Evolutionary conservation across 2,888 invertebrate species (phyloP), one percentile per base, ranked within the genome.

Genomic region (Cryptocheilus praepositus): DNA sequence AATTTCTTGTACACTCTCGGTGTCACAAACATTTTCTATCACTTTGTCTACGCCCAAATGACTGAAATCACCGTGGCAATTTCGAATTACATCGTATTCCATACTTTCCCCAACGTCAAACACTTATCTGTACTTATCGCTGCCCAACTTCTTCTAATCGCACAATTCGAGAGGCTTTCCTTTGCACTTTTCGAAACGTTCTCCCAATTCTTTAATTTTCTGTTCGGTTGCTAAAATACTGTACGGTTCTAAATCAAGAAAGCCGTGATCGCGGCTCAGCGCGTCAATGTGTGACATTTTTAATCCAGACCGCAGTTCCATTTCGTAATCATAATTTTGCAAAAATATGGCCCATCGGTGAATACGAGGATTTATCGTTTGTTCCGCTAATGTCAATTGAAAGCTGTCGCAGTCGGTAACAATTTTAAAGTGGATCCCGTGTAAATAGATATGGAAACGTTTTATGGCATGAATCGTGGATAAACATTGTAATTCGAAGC

Each of bases 401-500:
- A 80, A 76, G 61, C 70, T 72, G n/a, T n/a, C n/a, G n/a, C n/a
- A n/a, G n/a, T n/a, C n/a, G n/a, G n/a, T n/a, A n/a, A n/a, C n/a
- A n/a, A 86, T 74, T 11, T 70, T 74, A 52, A 85, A 84, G 5
- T 58, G 61, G 11, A 73, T 68, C 1, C 80, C 80, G 0, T 64
- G 70, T 1, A 86, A 22, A 52, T 84, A 85, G 13, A 80, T 68
- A 5, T 80, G 77, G 28, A 84, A 83, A 16, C 82, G 70, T 16
- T 74, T 57, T 0, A 85, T 57, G 0, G 79, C 79, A 63, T 78
- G 80, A 0, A 85, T 70, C 0, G 82, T 73, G 0, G 85, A 82
- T 4, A 86, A 64, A 22, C 70, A 73, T 61, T 86, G 83, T 2
- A 79, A 59, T 45, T 86, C 83, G 15, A 81, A 77, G 16, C 77